Base-by-base conservation (phyloP, 2,113 vertebrate genomes). In the Manacus vitellinus region DNA sequence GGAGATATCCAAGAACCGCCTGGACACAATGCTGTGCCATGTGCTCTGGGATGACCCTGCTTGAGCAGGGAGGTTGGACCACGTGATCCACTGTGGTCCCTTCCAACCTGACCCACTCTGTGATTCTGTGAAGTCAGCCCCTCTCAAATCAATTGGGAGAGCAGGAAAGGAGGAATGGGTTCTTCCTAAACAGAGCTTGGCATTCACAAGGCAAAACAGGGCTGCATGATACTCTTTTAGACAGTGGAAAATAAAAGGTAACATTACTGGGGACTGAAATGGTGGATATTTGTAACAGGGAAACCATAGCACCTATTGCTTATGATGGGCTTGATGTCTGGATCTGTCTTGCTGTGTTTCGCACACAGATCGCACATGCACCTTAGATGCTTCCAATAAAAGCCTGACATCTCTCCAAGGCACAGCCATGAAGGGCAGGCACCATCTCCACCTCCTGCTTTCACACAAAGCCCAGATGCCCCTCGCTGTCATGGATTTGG, bases 61-160 rank as follows among this genome's bases (percentile, higher is more conserved):
- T 1, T 41, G 35, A 56, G 20, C 43, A 72, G 24, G n/a, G 56
- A 79, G 15, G 10, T 15, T 51, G 58, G 12, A 54, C 12, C 30
- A 72, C 58, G 0, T 41, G 20, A 30, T 0, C 39, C 75, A 41
- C 3, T 0, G 58, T 10, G 35, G 7, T 28, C 14, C 14, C 6
- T 58, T 27, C 51, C 67, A 66, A 0, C 37, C 59, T 66, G 31
- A 11, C 27, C 21, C 6, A 23, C 9, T 44, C 31, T 80, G 21
- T 1, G 16, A 30, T 72, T 35, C 49, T 79, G 31, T 19, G 28
- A 82, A 31, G 1, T 43, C 30, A 70, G 8, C 11, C 27, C 21
- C 31, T 70, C 71, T 62, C 7, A 9, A 1, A 63, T 49, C 4
- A 3, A 7, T 21, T 3, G 1, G 44, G 47, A 86, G 43, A 79